phyloP scores from a whole-genome alignment of 2,113 vertebrate genomes.

The Channa maculata region DNA sequence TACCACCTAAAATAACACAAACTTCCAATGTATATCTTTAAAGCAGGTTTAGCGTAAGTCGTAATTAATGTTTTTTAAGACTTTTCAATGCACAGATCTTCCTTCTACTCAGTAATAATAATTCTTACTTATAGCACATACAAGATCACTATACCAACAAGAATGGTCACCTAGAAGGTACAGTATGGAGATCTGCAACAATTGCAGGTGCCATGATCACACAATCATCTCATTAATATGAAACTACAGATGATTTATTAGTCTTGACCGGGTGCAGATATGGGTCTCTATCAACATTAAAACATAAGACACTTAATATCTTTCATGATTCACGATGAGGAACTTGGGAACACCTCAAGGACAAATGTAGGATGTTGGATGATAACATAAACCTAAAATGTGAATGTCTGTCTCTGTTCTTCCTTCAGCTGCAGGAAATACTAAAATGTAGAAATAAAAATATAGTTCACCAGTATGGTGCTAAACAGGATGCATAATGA shows the following conservation, averaged over 20 bases:
- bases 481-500: neutral
- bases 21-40: neutral
- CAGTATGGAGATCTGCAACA: conserved; percentile 22
- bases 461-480: neutral
- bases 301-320: conserved; percentile 60
- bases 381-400: conserved; percentile 48
- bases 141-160: neutral
- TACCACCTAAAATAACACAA: neutral
- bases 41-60: neutral
- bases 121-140: neutral
- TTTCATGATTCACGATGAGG: conserved; percentile 68
- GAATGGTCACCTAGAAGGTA: neutral
- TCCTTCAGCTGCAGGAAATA: neutral
- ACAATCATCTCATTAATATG: conserved; percentile 59
- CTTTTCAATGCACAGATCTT: neutral
- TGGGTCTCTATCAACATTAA: conserved; percentile 70
- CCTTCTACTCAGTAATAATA: conserved; percentile 12
- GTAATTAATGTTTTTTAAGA: neutral
- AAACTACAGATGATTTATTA: conserved; percentile 69
- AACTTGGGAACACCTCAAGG: conserved; percentile 63
- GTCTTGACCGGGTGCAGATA: conserved; percentile 61
- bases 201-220: conserved; percentile 13
- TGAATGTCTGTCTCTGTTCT: conserved; percentile 5
- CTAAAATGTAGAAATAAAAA: neutral
- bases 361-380: conserved; percentile 50